A percentile compares a stretch with the other conserved stretches of the same genome.
phyloP scores from a whole-genome alignment of 1,140 invertebrate genomes.

The Dreissena rostriformis region DNA sequence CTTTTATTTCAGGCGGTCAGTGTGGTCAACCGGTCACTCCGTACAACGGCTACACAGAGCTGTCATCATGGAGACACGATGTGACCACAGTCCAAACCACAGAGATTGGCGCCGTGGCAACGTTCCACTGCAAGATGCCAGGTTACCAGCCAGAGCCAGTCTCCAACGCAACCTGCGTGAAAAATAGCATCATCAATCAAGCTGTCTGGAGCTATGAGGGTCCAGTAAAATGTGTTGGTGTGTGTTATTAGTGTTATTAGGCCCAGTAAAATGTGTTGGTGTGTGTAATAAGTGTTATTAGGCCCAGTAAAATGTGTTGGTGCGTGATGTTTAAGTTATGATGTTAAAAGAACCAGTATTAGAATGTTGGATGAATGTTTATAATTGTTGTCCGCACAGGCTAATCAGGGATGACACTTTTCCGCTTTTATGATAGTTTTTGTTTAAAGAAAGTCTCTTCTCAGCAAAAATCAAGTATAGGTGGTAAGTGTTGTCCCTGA shows the following conservation, averaged over 20 bases:
- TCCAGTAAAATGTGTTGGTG: constrained; percentile 30
- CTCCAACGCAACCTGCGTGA: constrained; percentile 8
- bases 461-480: too few species aligned
- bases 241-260: too few species aligned
- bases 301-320: too few species aligned
- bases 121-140: constrained; percentile 7
- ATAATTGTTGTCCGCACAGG: too few species aligned
- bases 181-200: background rate
- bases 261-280: constrained; percentile 29
- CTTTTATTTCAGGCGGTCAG: constrained; percentile 12
- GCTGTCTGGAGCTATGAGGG: constrained; percentile 10
- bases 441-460: too few species aligned
- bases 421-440: too few species aligned
- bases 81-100: background rate
- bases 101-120: constrained; percentile 30
- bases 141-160: constrained; percentile 27
- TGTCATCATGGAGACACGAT: constrained; percentile 29
- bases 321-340: too few species aligned
- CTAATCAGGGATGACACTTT: too few species aligned
- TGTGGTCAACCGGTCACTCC: constrained; percentile 27
- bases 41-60: constrained; percentile 27
- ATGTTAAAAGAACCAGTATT: too few species aligned
- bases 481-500: too few species aligned
- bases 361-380: too few species aligned
- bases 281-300: too few species aligned